Conservation (phyloP, 2,797 vertebrate genomes). For the Falco berigora region DNA sequence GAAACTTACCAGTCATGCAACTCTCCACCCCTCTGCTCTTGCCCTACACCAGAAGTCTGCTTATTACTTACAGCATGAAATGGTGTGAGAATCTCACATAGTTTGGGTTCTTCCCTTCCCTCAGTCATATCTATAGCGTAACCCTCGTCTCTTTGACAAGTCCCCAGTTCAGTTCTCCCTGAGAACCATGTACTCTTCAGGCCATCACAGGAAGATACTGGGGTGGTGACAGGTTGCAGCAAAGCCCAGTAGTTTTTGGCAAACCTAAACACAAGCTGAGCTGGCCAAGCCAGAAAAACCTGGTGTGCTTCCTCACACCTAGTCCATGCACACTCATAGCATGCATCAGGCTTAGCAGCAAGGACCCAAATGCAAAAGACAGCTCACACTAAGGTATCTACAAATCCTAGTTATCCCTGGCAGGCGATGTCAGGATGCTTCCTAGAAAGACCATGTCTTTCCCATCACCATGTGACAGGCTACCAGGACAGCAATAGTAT, state of each 20-base stretch:
- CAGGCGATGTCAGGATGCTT: not conserved
- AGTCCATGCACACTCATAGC: not conserved
- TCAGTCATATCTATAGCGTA: not conserved
- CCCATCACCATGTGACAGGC: not conserved
- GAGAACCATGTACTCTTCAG: not conserved
- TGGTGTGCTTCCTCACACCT: not conserved
- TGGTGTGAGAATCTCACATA: not conserved
- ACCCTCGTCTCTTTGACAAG: not conserved
- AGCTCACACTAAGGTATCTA: not conserved
- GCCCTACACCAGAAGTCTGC: not conserved
- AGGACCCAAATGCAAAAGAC: not conserved
- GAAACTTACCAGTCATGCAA: not conserved
- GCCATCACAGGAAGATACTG: not conserved
- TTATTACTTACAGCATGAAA: not conserved
- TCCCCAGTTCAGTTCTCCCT: not conserved
- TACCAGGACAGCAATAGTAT: not conserved
- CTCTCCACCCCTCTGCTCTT: not conserved
- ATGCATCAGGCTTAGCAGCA: not conserved
- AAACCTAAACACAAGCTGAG: not conserved
- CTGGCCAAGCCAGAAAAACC: slow-evolving; percentile 8
- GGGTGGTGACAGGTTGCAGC: not conserved
- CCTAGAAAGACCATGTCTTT: not conserved
- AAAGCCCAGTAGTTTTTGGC: not conserved
- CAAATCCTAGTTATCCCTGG: not conserved
- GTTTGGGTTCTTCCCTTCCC: not conserved